Conservation (phyloP, 2,113 vertebrate species). For the Lepisosteus oculatus region DNA sequence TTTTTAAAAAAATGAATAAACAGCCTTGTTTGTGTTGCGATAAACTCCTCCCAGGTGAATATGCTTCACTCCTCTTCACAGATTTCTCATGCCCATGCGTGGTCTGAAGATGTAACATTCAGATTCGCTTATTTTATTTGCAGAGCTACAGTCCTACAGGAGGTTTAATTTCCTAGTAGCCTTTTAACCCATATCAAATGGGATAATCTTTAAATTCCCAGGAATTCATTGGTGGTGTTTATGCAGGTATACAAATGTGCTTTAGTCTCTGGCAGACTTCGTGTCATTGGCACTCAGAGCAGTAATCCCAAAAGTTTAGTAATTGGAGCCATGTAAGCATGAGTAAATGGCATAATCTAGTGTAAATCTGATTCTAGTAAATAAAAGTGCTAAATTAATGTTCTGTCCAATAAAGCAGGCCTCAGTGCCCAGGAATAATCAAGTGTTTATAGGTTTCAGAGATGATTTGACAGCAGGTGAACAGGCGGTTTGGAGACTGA, state of each 20-base stretch:
- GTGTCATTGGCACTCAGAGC: background rate
- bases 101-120: too few relatives aligned
- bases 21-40: too few relatives aligned
- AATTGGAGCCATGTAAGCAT: background rate
- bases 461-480: background rate
- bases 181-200: background rate
- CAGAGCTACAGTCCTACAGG: too few relatives aligned
- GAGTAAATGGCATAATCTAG: background rate
- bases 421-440: background rate
- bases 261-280: background rate
- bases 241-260: background rate
- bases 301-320: conserved; percentile 12
- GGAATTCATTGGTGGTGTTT: background rate
- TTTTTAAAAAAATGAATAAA: too few relatives aligned
- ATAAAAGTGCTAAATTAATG: background rate
- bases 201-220: background rate
- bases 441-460: background rate
- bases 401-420: background rate
- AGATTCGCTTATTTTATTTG: too few relatives aligned
- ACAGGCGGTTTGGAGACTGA: too few relatives aligned
- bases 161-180: background rate
- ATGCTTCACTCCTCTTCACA: too few relatives aligned
- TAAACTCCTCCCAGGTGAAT: too few relatives aligned
- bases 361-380: background rate
- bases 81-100: too few relatives aligned